A percentile compares a stretch with the other conserved stretches of the same genome.
Evolutionary conservation across 1,140 invertebrate genomes (phyloP).

Genomic region (Drosophila truncata): DNA sequence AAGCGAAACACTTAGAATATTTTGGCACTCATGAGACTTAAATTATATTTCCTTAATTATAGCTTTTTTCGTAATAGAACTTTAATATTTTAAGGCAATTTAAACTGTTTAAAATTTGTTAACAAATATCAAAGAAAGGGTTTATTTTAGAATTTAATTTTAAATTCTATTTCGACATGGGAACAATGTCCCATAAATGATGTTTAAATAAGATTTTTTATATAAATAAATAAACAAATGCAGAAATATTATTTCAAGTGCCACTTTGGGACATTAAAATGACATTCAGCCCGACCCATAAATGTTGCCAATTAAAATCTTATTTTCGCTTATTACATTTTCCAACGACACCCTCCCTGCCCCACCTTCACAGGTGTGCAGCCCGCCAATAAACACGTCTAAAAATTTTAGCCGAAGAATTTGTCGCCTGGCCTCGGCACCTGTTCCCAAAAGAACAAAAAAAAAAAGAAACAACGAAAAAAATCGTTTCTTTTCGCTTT

Average conservation of each 20-base stretch:
- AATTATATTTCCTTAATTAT: not conserved
- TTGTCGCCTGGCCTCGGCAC: constrained; percentile 70
- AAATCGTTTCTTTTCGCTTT: constrained; percentile 26
- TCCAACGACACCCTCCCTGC: not conserved
- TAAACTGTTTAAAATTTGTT: not conserved
- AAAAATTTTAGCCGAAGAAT: constrained; percentile 68
- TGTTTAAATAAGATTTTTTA: too few relatives aligned
- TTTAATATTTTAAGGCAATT: not conserved
- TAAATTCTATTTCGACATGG: not conserved
- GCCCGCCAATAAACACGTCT: constrained; percentile 74
- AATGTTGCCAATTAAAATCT: constrained; percentile 79
- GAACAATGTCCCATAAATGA: too few relatives aligned
- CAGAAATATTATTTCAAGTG: not conserved
- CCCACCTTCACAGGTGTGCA: constrained; percentile 55
- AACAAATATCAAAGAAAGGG: too few relatives aligned
- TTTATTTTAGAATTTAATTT: not conserved
- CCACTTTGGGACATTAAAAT: constrained; percentile 56
- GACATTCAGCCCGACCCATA: constrained; percentile 65
- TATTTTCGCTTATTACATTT: constrained; percentile 82
- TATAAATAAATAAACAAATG: not conserved
- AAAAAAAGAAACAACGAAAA: not conserved
- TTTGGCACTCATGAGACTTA: not conserved
- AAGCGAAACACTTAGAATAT: not conserved
- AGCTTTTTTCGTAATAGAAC: not conserved
- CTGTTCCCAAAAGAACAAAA: constrained; percentile 52